phyloP scores from a whole-genome alignment of 2,797 vertebrate species.

The Hippocampus kuda region DNA sequence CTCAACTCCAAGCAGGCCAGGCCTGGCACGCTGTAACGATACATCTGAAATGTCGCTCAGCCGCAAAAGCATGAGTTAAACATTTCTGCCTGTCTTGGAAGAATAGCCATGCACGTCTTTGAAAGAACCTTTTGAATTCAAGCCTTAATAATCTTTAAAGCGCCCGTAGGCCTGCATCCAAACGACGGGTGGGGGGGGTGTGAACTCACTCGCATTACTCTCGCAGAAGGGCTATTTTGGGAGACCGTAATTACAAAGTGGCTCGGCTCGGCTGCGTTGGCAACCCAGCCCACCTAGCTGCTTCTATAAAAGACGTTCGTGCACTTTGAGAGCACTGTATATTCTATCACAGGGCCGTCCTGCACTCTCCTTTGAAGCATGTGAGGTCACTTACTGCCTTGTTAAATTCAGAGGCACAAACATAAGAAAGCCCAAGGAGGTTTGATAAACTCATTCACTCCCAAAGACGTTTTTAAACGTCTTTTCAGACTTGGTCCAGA shows the following conservation, averaged over 20 bases:
- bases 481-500: no score
- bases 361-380: not conserved
- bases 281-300: not conserved
- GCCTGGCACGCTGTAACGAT: constrained; percentile 37
- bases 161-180: not conserved
- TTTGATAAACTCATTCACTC: no score
- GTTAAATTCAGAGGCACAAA: constrained; percentile 11
- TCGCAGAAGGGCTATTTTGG: constrained; percentile 66
- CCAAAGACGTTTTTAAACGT: no score
- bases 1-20: constrained; percentile 51
- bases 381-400: constrained; percentile 32
- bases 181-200: not conserved
- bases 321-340: not conserved
- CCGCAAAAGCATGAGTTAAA: constrained; percentile 35
- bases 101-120: not conserved
- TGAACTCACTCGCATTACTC: constrained; percentile 11
- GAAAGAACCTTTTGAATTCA: not conserved
- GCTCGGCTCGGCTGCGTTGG: not conserved
- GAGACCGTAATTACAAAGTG: constrained; percentile 75
- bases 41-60: constrained; percentile 18
- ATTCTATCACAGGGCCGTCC: not conserved
- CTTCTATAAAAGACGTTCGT: not conserved
- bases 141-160: constrained; percentile 3
- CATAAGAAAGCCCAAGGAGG: constrained; percentile 10
- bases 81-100: constrained; percentile 23